Conservation (phyloP, 2,888 invertebrate genomes). For the Dasysyrphus albostriatus region DNA sequence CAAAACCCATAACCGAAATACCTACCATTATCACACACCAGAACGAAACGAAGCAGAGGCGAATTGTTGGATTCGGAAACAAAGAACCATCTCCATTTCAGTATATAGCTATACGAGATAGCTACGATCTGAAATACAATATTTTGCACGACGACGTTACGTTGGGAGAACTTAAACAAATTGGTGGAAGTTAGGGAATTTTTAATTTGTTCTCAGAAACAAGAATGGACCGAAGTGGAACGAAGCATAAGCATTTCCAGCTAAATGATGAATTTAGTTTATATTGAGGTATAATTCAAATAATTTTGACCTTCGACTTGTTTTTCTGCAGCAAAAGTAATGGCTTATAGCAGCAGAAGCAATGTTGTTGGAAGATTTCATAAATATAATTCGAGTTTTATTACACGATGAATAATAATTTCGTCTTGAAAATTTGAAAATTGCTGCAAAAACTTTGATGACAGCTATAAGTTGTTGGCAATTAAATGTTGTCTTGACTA, state of each 20-base stretch:
- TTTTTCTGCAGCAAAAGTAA: not conserved
- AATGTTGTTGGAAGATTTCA: not conserved
- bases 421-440: not conserved
- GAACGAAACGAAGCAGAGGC: not conserved
- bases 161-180: constrained; percentile 1
- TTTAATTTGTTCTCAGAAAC: constrained; percentile 45
- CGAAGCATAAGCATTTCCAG: constrained; percentile 6
- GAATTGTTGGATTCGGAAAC: not conserved
- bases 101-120: not conserved
- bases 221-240: constrained; percentile 11
- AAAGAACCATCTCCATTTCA: constrained; percentile 1
- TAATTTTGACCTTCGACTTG: constrained; percentile 8
- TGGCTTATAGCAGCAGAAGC: not conserved
- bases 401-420: constrained; percentile 15
- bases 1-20: constrained; percentile 21
- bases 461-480: constrained; percentile 38
- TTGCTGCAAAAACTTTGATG: constrained; percentile 45
- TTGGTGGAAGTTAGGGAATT: not conserved
- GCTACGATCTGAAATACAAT: constrained; percentile 34
- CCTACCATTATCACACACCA: constrained; percentile 19
- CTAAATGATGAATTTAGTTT: constrained; percentile 51
- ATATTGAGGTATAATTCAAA: constrained; percentile 20
- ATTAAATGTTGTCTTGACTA: constrained; percentile 27
- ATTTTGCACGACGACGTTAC: not conserved
- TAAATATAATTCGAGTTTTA: constrained; percentile 28